Evolutionary conservation across 2,797 vertebrate genomes (phyloP).

Genomic region (Neosilurus mollespiculum): DNA sequence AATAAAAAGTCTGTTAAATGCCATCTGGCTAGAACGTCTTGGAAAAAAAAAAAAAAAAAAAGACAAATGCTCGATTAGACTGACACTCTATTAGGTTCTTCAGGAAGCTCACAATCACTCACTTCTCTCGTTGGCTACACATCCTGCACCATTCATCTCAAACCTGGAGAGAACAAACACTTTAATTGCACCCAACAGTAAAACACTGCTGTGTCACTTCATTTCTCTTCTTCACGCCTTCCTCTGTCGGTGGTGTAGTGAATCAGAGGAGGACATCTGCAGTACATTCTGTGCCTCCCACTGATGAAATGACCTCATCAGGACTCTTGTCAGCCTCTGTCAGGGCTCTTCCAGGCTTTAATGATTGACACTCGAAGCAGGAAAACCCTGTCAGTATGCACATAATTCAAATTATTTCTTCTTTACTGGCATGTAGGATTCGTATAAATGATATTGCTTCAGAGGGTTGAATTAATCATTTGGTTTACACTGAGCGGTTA

Average conservation of each 20-base stretch:
- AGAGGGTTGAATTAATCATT: neutral
- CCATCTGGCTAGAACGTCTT: neutral
- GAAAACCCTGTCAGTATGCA: neutral
- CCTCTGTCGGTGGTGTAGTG: neutral
- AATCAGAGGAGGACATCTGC: neutral
- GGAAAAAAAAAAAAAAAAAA: neutral
- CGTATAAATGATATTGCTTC: neutral
- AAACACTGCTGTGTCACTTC: conserved; percentile 5
- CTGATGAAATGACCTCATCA: neutral
- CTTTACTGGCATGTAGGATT: neutral
- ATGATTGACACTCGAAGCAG: neutral
- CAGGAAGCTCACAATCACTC: conserved; percentile 24
- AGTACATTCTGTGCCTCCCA: neutral
- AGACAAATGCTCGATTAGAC: conserved; percentile 6
- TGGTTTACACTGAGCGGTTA: neutral
- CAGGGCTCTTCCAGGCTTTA: neutral
- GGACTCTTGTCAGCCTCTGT: neutral
- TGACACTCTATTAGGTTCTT: conserved; percentile 20
- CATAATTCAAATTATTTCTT: neutral
- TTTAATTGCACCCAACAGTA: conserved; percentile 17
- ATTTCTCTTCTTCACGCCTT: conserved; percentile 20
- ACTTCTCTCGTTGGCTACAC: neutral
- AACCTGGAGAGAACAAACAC: neutral
- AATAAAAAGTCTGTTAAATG: conserved; percentile 1
- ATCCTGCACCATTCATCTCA: conserved; percentile 7